Evolutionary conservation across 1,140 invertebrate species (phyloP).

Genomic region (Lepidurus arcticus): DNA sequence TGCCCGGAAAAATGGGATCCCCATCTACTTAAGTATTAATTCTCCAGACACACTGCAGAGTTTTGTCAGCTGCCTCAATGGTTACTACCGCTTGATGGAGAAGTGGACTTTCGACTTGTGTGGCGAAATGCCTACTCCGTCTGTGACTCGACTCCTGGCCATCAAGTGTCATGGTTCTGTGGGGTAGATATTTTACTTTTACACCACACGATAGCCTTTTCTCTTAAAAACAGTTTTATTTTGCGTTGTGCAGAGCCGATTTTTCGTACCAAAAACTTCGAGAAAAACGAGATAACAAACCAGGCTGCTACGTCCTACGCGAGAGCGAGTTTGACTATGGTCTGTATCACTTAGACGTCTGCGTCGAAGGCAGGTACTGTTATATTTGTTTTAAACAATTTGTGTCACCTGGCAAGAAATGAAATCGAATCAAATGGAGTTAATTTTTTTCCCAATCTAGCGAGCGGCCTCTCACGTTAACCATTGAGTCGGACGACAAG

Average conservation of each 20-base stretch:
- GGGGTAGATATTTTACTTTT: constrained; percentile 51
- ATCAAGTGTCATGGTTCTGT: constrained; percentile 83
- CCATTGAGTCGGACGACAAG: constrained; percentile 52
- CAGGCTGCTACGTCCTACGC: constrained; percentile 71
- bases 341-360: constrained; percentile 72
- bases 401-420: not conserved
- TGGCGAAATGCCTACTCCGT: constrained; percentile 67
- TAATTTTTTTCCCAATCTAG: not conserved
- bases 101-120: constrained; percentile 89
- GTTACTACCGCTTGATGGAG: constrained; percentile 77
- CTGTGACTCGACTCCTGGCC: constrained; percentile 60
- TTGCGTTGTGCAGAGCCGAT: constrained; percentile 55
- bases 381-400: constrained; percentile 33
- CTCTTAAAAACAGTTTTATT: constrained; percentile 11
- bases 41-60: constrained; percentile 57
- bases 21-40: constrained; percentile 64
- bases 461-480: constrained; percentile 56
- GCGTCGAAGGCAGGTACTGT: constrained; percentile 57
- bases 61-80: constrained; percentile 75
- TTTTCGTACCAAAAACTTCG: constrained; percentile 77
- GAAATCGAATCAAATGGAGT: not conserved
- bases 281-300: constrained; percentile 63
- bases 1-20: constrained; percentile 67
- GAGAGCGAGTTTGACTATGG: constrained; percentile 72
- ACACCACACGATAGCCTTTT: constrained; percentile 23